Conservation (phyloP, 2,113 vertebrate genomes). For the Canis aureus region DNA sequence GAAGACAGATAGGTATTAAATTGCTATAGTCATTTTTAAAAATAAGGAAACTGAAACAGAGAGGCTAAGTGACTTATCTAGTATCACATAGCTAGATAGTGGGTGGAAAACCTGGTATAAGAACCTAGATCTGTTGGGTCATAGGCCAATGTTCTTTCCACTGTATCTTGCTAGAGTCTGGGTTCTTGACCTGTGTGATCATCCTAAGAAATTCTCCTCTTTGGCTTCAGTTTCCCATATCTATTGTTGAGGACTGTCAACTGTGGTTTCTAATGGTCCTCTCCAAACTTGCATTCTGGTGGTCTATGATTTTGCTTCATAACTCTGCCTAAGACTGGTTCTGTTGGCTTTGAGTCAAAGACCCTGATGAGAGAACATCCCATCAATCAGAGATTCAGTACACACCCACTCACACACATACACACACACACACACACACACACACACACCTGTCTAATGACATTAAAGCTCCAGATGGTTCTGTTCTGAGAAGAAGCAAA, state of each 20-base stretch:
- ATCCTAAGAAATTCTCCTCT: background rate
- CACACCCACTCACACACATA: too few species aligned
- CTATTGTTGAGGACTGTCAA: background rate
- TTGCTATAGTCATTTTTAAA: background rate
- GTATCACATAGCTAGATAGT: background rate
- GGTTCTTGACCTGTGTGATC: background rate
- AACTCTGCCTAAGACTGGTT: background rate
- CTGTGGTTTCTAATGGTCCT: background rate
- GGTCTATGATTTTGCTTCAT: background rate
- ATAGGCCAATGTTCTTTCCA: background rate
- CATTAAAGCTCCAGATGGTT: background rate
- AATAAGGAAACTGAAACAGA: background rate
- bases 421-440: too few species aligned
- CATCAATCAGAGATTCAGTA: background rate
- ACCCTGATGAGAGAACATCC: background rate
- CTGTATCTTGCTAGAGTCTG: background rate
- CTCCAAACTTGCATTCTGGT: background rate
- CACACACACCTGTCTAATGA: background rate
- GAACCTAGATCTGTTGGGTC: background rate
- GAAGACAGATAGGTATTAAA: background rate
- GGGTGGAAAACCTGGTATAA: background rate
- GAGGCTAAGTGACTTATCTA: background rate
- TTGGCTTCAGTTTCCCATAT: background rate
- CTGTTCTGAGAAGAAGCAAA: slow-evolving; percentile 62
- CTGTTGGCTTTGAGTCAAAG: background rate